Base-by-base conservation (phyloP, 1,140 invertebrate species). In the Homalodisca vitripennis region DNA sequence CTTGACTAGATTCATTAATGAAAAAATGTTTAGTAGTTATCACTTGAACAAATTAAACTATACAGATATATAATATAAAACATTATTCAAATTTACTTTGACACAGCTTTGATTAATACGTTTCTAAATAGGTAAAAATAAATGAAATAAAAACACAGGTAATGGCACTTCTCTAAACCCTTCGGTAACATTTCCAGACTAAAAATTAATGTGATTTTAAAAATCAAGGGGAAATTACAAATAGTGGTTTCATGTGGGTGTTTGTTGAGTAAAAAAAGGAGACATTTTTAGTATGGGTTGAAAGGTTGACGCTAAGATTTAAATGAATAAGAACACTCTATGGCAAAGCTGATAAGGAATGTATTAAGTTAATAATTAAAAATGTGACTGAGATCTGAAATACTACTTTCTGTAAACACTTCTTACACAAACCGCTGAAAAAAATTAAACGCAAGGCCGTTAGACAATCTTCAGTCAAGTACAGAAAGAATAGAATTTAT, bases 11-110 rank as follows among this genome's bases (percentile, higher is more conserved):
- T 22, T 60, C 55, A 53, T 53, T 3, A 60, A 22, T 60, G 55
- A 60, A 60, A 51, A 20, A 60, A 60, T 30, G 55, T 60, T 60
- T 30, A 10, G 29, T 60, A 26, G 24, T 51, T 20, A n/a, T 27
- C 55, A 60, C 55, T 60, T 26, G 24, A 60, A 60, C 55, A 60
- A 60, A 60, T 60, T 60, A 60, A 60, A 60, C 55, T 60, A 60
- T 60, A 60, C 55, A 60, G n/a, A 60, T 30, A 60, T 22, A 53
- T 6, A 12, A 22, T 53, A 60, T 60, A 24, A 41, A 41, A 41
- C 17, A 41, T 17, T 41, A 41, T 41, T 41, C 34, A 6, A 41
- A 10, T 41, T 13, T 60, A 27, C 14, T 60, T 60, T 60, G 55
- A 60, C 55, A 60, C 55, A 60, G 22, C 24, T 60, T 60, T 60